phyloP scores from a whole-genome alignment of 2,888 invertebrate species.

The Apodemia mormo region DNA sequence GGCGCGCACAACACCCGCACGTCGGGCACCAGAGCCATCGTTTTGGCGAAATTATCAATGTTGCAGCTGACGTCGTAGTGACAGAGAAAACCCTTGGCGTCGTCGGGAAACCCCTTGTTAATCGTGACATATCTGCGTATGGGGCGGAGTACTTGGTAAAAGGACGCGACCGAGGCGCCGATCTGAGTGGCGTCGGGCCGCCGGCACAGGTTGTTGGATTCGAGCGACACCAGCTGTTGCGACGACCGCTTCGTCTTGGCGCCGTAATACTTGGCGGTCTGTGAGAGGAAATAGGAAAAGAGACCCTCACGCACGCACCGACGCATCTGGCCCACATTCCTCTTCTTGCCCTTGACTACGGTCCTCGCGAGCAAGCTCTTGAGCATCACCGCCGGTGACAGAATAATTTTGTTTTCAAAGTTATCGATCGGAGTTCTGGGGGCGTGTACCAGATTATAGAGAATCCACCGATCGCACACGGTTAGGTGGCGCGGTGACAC shows the following conservation, averaged over 20 bases:
- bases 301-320: slow-evolving; percentile 9
- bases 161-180: slow-evolving; percentile 16
- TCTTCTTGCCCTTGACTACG: too few relatives aligned
- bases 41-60: slow-evolving; percentile 17
- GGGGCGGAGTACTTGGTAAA: slow-evolving; percentile 7
- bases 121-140: slow-evolving; percentile 15
- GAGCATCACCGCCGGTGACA: too few relatives aligned
- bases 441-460: too few relatives aligned
- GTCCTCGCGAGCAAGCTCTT: too few relatives aligned
- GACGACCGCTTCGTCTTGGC: too few relatives aligned
- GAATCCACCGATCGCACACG: too few relatives aligned
- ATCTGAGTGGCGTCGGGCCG: slow-evolving; percentile 5
- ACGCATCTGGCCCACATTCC: slow-evolving; percentile 7
- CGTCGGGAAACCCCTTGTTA: slow-evolving; percentile 16
- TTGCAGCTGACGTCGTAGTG: slow-evolving; percentile 17
- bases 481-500: too few relatives aligned
- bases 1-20: slow-evolving; percentile 16
- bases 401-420: too few relatives aligned
- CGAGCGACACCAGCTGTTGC: too few relatives aligned
- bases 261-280: not conserved
- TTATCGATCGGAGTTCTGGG: too few relatives aligned
- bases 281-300: slow-evolving; percentile 13
- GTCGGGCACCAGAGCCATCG: slow-evolving; percentile 15
- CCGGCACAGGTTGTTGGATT: not conserved
- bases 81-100: slow-evolving; percentile 17